phyloP scores from a whole-genome alignment of 2,113 vertebrate genomes.

The pig (Sus scrofa) region T2T-Sscrofa CM000812.6:107808001-107808500 shows the following conservation, averaged over 20 bases:
- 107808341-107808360: not conserved
- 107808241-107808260: not conserved
- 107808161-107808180: not conserved
- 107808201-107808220: not conserved
- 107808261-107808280: not conserved
- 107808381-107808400: not conserved
- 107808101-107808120: not conserved
- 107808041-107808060: not conserved
- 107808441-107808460: too few species aligned
- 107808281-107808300: not conserved
- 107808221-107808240: not conserved
- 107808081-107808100: accelerated
- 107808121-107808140: not conserved
- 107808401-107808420: not conserved
- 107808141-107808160: not conserved
- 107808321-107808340: not conserved
- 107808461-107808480: too few species aligned
- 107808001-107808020: accelerated
- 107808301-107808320: not conserved
- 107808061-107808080: not conserved
- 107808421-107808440: too few species aligned
- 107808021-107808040: accelerated
- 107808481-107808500: too few species aligned
- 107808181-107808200: not conserved
- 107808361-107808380: not conserved